Evolutionary conservation across 2,797 vertebrate species (phyloP).

Genomic region (Semotilus atromaculatus): DNA sequence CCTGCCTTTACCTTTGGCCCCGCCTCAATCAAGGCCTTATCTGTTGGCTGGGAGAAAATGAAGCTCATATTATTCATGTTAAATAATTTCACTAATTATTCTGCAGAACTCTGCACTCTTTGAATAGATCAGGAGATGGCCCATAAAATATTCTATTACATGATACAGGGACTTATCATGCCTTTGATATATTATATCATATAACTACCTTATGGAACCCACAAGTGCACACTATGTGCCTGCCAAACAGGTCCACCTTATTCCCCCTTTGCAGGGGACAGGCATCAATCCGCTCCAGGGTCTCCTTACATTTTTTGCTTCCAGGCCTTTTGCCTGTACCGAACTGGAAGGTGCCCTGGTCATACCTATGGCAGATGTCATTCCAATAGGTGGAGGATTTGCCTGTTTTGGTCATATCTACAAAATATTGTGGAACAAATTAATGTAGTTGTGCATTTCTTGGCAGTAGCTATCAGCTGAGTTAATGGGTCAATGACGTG

Average conservation of each 20-base stretch:
- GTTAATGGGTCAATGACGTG: no score
- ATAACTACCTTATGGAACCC: not conserved
- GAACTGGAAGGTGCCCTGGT: conserved; percentile 11
- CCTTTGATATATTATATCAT: not conserved
- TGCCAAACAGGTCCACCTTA: conserved; percentile 19
- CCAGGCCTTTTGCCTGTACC: not conserved
- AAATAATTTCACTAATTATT: not conserved
- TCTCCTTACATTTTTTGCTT: conserved; percentile 24
- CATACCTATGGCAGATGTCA: not conserved
- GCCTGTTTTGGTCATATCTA: not conserved
- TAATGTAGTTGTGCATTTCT: not conserved
- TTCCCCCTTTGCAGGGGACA: not conserved
- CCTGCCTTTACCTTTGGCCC: not conserved
- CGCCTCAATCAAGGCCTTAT: not conserved
- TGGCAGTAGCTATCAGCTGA: no score
- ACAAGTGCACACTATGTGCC: not conserved
- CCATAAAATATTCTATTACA: not conserved
- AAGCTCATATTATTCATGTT: not conserved
- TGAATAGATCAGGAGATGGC: not conserved
- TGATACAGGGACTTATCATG: not conserved
- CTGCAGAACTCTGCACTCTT: not conserved
- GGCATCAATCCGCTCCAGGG: not conserved
- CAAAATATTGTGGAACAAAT: not conserved
- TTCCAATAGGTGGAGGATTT: not conserved
- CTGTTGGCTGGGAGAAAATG: not conserved